Evolutionary conservation across 2,113 vertebrate genomes (phyloP).

Genomic region (Aptenodytes patagonicus): DNA sequence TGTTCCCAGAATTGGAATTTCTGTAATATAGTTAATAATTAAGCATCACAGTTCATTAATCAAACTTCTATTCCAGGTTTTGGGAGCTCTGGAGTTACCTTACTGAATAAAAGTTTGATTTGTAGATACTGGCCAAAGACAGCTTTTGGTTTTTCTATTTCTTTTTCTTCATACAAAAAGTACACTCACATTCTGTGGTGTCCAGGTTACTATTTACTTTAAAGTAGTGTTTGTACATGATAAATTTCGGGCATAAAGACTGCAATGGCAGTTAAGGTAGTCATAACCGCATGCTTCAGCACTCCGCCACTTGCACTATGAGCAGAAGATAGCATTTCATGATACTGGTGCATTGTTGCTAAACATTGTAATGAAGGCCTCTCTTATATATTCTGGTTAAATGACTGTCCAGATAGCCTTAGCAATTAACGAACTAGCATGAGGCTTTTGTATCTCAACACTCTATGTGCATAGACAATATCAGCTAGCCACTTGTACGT

Average conservation of each 20-base stretch:
- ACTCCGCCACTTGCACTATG: constrained; percentile 23
- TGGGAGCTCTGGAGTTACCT: constrained; percentile 33
- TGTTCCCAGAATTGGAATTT: constrained; percentile 49
- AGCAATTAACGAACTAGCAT: constrained; percentile 74
- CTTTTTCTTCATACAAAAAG: background rate
- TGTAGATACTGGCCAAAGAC: constrained; percentile 63
- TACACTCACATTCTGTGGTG: constrained; percentile 45
- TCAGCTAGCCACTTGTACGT: constrained; percentile 76
- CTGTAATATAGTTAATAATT: constrained; percentile 42
- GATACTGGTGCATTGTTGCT: constrained; percentile 50
- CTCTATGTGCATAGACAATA: constrained; percentile 78
- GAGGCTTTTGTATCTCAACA: constrained; percentile 78
- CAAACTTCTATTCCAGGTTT: background rate
- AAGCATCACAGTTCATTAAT: constrained; percentile 37
- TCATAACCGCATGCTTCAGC: constrained; percentile 68
- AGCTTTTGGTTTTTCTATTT: constrained; percentile 42
- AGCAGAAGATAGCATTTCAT: constrained; percentile 45
- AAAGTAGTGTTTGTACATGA: constrained; percentile 39
- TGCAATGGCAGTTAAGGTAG: constrained; percentile 9
- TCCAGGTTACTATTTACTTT: constrained; percentile 63
- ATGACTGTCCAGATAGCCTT: constrained; percentile 73
- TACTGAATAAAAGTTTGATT: constrained; percentile 44
- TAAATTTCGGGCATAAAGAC: constrained; percentile 61
- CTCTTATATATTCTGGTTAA: constrained; percentile 59
- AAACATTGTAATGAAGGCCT: constrained; percentile 67